Percentiles rank a stretch among this genome's conserved stretches.
Conservation (phyloP, 2,113 vertebrate genomes). For the Sphyrna mokarran region DNA sequence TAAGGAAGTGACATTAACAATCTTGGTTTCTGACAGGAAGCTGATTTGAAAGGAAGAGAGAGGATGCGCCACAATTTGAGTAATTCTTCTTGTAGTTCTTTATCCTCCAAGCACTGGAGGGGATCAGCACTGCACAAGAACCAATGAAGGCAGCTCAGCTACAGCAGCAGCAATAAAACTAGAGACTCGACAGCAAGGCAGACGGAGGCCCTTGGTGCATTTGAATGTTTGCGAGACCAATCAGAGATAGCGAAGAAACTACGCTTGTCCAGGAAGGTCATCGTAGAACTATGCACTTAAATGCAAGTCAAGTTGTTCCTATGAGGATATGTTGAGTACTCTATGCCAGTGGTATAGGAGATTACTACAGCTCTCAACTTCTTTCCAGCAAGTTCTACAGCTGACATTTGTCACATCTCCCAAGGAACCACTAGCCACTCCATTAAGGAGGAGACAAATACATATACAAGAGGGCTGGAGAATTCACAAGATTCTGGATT, state of each 20-base stretch:
- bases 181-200: neutral
- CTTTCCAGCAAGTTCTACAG: neutral
- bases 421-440: neutral
- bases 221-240: too few relatives aligned
- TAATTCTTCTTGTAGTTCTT: neutral
- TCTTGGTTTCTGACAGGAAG: neutral
- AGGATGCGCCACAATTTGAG: neutral
- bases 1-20: neutral
- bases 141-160: neutral
- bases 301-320: neutral
- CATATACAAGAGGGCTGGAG: neutral
- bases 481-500: neutral
- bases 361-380: neutral
- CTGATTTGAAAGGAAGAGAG: neutral
- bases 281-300: neutral
- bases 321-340: neutral
- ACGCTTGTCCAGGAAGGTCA: too few relatives aligned
- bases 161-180: neutral
- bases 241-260: too few relatives aligned
- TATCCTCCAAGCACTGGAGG: neutral
- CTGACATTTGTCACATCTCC: neutral
- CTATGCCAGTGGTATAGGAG: neutral
- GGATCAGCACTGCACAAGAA: neutral
- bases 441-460: neutral
- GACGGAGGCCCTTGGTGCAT: too few relatives aligned